A percentile compares a stretch with the other conserved stretches of the same genome.
Evolutionary conservation across 2,113 vertebrate genomes (phyloP).

Genomic region (Dolichallabes microphthalmus): DNA sequence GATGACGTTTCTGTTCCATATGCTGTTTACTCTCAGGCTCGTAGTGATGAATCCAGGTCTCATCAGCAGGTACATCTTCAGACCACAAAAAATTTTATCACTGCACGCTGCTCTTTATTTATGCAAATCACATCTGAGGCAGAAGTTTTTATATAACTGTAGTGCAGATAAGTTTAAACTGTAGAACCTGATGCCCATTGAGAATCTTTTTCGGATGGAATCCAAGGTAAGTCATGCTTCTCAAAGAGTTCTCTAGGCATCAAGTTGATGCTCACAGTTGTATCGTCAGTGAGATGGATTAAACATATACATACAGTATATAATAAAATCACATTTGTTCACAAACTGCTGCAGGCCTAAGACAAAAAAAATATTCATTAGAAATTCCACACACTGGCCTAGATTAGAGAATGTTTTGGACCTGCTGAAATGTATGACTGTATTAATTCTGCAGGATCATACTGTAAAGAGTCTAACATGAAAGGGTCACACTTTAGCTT

Average conservation of each 20-base stretch:
- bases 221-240: not conserved
- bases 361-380: not conserved
- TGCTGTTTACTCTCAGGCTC: too few relatives aligned
- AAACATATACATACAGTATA: not conserved
- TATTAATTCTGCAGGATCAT: not conserved
- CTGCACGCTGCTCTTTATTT: too few relatives aligned
- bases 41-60: too few relatives aligned
- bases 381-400: not conserved
- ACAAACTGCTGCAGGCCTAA: not conserved
- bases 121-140: too few relatives aligned
- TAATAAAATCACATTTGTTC: not conserved
- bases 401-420: not conserved
- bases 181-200: too few relatives aligned
- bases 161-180: too few relatives aligned
- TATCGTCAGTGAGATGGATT: not conserved
- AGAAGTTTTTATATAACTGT: too few relatives aligned
- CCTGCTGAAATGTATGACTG: not conserved
- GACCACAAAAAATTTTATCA: too few relatives aligned
- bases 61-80: too few relatives aligned
- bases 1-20: too few relatives aligned
- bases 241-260: not conserved
- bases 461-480: not conserved
- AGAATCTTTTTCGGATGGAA: not conserved
- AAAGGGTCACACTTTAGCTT: not conserved
- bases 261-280: not conserved